Conservation (phyloP, 2,888 invertebrate genomes). For the Macrophya annulata region DNA sequence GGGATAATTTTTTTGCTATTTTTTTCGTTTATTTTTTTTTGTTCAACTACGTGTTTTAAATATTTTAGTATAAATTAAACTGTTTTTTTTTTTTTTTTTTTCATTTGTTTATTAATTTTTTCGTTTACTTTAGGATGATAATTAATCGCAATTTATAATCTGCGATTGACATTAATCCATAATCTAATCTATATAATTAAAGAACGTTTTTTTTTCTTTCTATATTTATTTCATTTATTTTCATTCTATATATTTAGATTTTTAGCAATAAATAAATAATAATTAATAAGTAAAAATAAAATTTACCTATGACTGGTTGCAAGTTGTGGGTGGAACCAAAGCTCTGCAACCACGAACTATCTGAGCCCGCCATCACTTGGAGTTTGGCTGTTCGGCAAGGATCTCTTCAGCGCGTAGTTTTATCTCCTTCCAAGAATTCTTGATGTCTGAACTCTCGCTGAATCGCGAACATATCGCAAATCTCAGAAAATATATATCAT, state of each 20-base stretch:
- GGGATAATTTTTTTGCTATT: neutral
- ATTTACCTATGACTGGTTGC: slow-evolving; percentile 74
- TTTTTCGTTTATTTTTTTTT: neutral
- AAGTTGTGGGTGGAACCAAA: slow-evolving; percentile 74
- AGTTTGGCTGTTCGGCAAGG: slow-evolving; percentile 78
- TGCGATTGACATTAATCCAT: neutral
- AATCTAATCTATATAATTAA: neutral
- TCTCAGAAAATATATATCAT: slow-evolving; percentile 91
- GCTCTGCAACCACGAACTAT: slow-evolving; percentile 75
- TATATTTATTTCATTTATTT: neutral
- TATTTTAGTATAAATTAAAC: no score
- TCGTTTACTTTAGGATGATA: no score
- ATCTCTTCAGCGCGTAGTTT: slow-evolving; percentile 88
- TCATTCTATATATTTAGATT: neutral
- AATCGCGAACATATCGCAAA: slow-evolving; percentile 95
- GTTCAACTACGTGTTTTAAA: no score
- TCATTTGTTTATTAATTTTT: no score
- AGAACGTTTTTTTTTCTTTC: no score
- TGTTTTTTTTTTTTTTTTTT: no score
- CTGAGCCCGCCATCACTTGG: slow-evolving; percentile 79
- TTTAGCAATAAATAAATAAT: neutral
- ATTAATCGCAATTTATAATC: no score
- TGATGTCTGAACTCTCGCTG: slow-evolving; percentile 90
- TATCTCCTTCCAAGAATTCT: slow-evolving; percentile 93
- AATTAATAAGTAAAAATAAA: neutral